Base-by-base conservation (phyloP, 2,113 vertebrate species). In the Tringa solitaria region DNA sequence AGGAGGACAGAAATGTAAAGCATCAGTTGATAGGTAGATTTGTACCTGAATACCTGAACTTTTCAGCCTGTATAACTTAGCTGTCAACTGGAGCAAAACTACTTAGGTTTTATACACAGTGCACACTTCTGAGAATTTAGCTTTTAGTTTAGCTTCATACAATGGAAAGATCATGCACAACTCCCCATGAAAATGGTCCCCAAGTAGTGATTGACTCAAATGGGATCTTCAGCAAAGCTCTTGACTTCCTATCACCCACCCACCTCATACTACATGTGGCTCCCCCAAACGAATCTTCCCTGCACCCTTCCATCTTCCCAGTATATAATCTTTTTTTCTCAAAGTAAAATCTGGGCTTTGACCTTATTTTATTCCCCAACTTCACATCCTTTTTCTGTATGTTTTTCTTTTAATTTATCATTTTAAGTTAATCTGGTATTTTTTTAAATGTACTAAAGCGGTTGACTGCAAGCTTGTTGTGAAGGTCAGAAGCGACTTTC, bases 251-350 rank as follows among this genome's bases (percentile, higher is more conserved):
- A 7, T 39, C 63, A 63, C 22, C 28, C 22, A 50, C 6, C 3
- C 17, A 30, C 30, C 33, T 88, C 0, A 0, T 43, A 7, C 15
- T 43, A 59, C 16, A 5, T 35, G 20, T 10, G 11, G 4, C 8
- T 4, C 7, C 16, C 11, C 14, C 8, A 67, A 74, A 45, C 5
- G 28, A 69, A 48, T 11, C 6, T n/a, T 76, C 50, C 18, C 4
- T n/a, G 70, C 1, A 0, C n/a, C 16, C 22, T 65, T 69, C 27
- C 12, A 41, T 39, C 28, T 23, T 78, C 23, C 37, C 12, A 17
- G 12, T 48, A 1, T 19, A 37, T 33, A 43, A 60, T 2, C 26
- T 16, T 64, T 61, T n/a, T 82, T 87, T 10, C 27, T 64, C 39
- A 50, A 63, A 79, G 17, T 26, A 43, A 76, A 28, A 59, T 15